Evolutionary conservation across 2,797 vertebrate genomes (phyloP).

Genomic region (Platalea minor): DNA sequence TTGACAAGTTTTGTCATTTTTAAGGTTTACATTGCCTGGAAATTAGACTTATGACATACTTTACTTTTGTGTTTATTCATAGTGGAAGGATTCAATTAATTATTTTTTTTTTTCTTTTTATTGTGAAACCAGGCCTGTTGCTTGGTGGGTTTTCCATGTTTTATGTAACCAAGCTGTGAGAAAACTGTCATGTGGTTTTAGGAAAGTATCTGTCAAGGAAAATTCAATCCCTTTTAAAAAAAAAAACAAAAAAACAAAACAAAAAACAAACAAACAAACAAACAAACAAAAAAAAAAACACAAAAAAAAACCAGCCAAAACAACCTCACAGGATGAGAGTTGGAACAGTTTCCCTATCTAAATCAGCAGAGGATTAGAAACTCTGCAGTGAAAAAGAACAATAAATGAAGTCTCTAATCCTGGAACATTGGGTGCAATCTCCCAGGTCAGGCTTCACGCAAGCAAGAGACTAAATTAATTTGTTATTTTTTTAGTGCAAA

Average conservation of each 20-base stretch:
- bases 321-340: not conserved
- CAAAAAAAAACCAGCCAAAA: not conserved
- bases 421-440: not conserved
- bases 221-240: not conserved
- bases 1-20: not conserved
- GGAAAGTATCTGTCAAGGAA: not conserved
- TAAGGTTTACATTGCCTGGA: not conserved
- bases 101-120: not conserved
- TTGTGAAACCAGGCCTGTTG: not conserved
- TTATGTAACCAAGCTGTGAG: not conserved
- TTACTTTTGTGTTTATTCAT: not conserved
- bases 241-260: too few relatives aligned
- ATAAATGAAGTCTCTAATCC: constrained; percentile 28
- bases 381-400: not conserved
- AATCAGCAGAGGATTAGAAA: constrained; percentile 23
- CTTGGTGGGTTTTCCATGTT: not conserved
- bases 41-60: not conserved
- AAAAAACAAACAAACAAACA: not conserved
- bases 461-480: not conserved
- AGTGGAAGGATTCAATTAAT: not conserved
- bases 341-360: not conserved
- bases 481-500: not conserved
- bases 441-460: not conserved
- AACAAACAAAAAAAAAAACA: too few relatives aligned
- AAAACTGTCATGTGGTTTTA: not conserved